Base-by-base conservation (phyloP, 1,140 invertebrate genomes). In the Drosophila kepulauana region DNA sequence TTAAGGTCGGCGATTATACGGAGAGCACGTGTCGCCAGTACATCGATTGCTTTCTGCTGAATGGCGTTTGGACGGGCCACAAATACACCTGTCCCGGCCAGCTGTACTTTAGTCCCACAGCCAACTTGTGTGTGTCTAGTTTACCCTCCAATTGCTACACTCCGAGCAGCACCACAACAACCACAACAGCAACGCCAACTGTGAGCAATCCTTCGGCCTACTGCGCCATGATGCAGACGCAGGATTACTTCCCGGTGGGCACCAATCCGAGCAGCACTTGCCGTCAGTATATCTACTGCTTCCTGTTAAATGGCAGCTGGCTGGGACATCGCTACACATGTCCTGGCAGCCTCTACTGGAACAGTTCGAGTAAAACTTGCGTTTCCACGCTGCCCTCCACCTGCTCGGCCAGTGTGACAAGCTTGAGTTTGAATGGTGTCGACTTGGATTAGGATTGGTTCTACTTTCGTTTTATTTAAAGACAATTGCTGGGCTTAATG, bases 11-110 rank as follows among this genome's bases (percentile, higher is more conserved):
- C n/a, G 68, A 75, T n/a, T 74, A 79, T 52, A 33, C 75, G 8
- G 72, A 57, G 35, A 92, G 69, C 41, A 88, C 90, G 2, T 92
- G 91, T 49, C 77, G 59, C 6, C 79, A 89, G 69, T 92, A 91
- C 35, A 68, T 91, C 51, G 20, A 80, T 4, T 91, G 90, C 35
- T 87, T 64, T 5, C 25, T 77, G 3, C 48, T 62, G 5, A 76
- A 51, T 11, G 75, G 78, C 38, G 20, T 7, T 3, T 91, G 90
- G 90, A 41, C 7, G n/a, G 90, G 90, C 2, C 57, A 78, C 5
- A 25, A 69, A 52, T 87, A 91, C 11, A 62, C 13, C 0, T 84
- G 81, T 43, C 61, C 78, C 1, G 71, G 68, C 3, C 11, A 13
- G 1, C 75, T 72, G 3, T 81, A 70, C 43, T 84, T 78, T 15